Conservation (phyloP, 2,888 invertebrate species). For the Himalopsyche japonica region DNA sequence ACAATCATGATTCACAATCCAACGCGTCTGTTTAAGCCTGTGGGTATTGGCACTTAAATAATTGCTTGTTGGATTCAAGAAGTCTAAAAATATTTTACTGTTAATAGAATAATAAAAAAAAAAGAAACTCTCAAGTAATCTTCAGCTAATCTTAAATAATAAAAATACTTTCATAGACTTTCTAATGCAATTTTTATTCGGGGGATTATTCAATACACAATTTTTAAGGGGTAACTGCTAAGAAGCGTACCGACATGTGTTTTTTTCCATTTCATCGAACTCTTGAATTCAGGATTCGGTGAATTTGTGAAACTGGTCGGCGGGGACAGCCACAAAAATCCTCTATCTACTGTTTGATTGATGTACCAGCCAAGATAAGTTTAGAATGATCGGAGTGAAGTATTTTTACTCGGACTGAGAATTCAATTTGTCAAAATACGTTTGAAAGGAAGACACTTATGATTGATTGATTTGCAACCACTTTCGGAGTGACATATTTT, state of each 20-base stretch:
- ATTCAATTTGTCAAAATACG: neutral
- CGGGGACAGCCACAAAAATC: neutral
- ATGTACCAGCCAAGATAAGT: constrained; percentile 1
- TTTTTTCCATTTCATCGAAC: neutral
- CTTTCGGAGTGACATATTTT: too few species aligned
- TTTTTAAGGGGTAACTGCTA: neutral
- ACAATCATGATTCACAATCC: too few species aligned
- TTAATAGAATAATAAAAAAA: too few species aligned
- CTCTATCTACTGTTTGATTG: neutral
- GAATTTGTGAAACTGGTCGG: neutral
- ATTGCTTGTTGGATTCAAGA: too few species aligned
- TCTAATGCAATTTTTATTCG: neutral
- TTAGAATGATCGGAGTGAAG: neutral
- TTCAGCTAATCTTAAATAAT: too few species aligned
- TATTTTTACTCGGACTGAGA: neutral
- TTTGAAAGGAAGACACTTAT: too few species aligned
- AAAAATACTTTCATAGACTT: neutral
- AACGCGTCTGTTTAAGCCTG: too few species aligned
- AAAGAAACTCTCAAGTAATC: too few species aligned
- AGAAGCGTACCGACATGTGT: neutral
- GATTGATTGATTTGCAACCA: too few species aligned
- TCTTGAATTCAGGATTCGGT: neutral
- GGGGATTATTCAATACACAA: neutral
- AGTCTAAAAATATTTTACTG: too few species aligned
- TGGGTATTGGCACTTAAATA: too few species aligned